phyloP scores from a whole-genome alignment of 1,140 invertebrate species.

The Conus betulinus region DNA sequence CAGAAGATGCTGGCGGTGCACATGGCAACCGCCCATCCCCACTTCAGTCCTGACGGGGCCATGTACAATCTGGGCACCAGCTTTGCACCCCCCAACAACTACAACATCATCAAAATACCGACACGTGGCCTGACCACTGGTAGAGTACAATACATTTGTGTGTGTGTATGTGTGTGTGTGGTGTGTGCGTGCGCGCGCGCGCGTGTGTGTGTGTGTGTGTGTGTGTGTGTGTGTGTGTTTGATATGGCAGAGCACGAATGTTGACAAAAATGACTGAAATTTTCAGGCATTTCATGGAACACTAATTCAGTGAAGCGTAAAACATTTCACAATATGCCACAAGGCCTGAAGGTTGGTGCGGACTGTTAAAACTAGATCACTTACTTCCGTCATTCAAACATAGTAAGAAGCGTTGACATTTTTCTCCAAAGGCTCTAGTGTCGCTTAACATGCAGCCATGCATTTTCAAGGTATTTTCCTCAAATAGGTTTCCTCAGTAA shows the following conservation, averaged over 20 bases:
- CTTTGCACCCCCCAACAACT: conserved; percentile 38
- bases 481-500: too few relatives aligned
- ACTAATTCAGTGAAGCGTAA: background rate
- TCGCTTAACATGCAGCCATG: too few relatives aligned
- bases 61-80: conserved; percentile 72
- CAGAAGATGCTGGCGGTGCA: conserved; percentile 57
- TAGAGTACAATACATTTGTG: background rate
- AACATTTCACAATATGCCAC: background rate
- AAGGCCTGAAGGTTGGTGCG: background rate
- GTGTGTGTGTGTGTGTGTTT: too few relatives aligned
- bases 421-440: too few relatives aligned
- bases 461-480: too few relatives aligned
- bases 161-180: background rate
- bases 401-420: too few relatives aligned
- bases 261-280: background rate
- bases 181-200: too few relatives aligned
- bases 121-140: background rate
- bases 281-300: background rate
- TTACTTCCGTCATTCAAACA: too few relatives aligned
- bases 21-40: conserved; percentile 80
- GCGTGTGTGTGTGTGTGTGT: background rate
- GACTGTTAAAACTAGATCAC: too few relatives aligned
- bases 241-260: background rate
- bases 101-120: conserved; percentile 47
- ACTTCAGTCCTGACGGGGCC: conserved; percentile 85